Percentiles rank a stretch among this genome's conserved stretches.
phyloP scores from a whole-genome alignment of 2,113 vertebrate genomes.

The Mormyrus iriodes region DNA sequence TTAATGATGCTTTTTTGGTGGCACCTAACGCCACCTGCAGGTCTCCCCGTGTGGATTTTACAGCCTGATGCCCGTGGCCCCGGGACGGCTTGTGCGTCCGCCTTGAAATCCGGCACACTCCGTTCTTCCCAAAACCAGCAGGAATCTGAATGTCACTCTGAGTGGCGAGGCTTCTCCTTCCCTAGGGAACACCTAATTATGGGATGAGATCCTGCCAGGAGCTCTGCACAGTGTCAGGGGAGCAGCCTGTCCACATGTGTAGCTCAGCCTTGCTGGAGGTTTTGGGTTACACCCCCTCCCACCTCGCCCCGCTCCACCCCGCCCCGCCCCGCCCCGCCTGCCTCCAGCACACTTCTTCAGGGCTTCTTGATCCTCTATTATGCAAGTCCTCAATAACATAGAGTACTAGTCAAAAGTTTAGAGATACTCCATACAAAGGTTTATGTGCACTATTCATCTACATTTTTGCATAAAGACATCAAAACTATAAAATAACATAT shows the following conservation, averaged over 20 bases:
- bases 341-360: neutral
- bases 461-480: no score
- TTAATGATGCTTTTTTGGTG: neutral
- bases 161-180: neutral
- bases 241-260: neutral
- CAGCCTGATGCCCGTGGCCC: neutral
- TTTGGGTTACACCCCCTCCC: neutral
- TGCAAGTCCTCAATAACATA: no score
- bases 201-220: neutral
- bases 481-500: no score
- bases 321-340: neutral
- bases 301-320: neutral
- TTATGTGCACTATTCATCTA: no score
- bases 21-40: neutral
- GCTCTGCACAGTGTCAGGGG: neutral
- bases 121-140: neutral
- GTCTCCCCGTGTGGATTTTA: neutral
- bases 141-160: neutral
- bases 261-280: neutral
- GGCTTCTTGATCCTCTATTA: no score
- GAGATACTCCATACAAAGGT: no score
- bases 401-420: no score
- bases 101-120: neutral
- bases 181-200: conserved; percentile 2
- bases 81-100: neutral